phyloP scores from a whole-genome alignment of 2,113 vertebrate species.

The Corythaeola cristata region DNA sequence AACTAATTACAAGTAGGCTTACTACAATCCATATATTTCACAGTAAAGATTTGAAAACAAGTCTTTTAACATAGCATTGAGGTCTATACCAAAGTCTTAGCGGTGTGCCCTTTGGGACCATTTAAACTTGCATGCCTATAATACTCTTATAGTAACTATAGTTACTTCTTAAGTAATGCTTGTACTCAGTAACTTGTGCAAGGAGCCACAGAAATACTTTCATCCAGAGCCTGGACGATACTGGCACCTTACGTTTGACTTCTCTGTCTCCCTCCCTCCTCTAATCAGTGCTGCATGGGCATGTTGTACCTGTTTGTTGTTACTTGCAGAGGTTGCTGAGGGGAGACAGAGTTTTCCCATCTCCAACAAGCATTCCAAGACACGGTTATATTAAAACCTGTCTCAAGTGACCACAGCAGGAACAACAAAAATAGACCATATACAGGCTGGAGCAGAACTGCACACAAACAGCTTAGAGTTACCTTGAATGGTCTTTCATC shows the following conservation, averaged over 20 bases:
- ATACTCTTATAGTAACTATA: background rate
- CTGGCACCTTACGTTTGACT: background rate
- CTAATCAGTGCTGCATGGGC: background rate
- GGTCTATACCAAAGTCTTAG: background rate
- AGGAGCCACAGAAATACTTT: background rate
- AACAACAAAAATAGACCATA: background rate
- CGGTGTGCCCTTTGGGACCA: background rate
- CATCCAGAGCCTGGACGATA: background rate
- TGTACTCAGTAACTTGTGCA: background rate
- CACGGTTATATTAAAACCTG: background rate
- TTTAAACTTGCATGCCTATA: background rate
- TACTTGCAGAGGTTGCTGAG: background rate
- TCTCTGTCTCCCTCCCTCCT: background rate
- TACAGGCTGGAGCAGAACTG: background rate
- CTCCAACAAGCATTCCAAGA: background rate
- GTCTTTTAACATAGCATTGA: background rate
- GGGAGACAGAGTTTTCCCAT: background rate
- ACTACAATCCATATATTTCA: background rate
- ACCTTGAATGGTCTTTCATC: constrained; percentile 3
- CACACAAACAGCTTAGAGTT: background rate
- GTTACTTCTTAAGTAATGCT: background rate
- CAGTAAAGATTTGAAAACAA: constrained; percentile 23
- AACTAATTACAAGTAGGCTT: background rate
- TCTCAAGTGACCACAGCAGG: background rate
- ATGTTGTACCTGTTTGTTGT: constrained; percentile 2